Evolutionary conservation across 2,888 invertebrate genomes (phyloP).

Genomic region (Eumacrocentrus americanus): DNA sequence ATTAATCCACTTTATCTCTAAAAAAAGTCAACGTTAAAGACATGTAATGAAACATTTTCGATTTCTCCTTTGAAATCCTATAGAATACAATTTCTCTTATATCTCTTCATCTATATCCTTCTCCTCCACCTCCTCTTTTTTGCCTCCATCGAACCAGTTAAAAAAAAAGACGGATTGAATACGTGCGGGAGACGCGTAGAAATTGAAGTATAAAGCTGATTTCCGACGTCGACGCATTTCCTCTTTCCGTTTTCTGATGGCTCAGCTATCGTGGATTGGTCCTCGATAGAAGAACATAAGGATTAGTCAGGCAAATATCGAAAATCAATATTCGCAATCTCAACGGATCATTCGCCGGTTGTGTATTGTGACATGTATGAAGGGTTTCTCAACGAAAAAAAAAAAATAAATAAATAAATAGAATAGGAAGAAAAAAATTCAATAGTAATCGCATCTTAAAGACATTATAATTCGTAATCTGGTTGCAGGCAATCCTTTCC

Average conservation of each 20-base stretch:
- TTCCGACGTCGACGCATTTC: neutral
- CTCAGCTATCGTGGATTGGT: neutral
- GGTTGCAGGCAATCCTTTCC: neutral
- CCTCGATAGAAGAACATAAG: neutral
- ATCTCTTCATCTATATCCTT: neutral
- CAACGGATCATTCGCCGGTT: neutral
- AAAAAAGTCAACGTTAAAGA: no score
- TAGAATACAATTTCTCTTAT: neutral
- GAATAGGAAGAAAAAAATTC: no score
- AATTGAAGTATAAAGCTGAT: conserved; percentile 15
- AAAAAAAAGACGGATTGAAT: neutral
- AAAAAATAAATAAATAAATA: no score
- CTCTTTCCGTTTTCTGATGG: neutral
- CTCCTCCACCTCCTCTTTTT: neutral
- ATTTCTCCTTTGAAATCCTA: no score
- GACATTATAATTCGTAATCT: neutral
- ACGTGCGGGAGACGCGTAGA: neutral
- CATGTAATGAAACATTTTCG: no score
- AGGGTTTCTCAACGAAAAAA: neutral
- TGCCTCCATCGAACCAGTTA: neutral
- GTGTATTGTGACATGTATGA: neutral
- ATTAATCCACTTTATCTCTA: no score
- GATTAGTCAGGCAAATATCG: neutral
- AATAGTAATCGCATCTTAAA: no score
- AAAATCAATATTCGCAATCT: neutral